These are phyloP conservation scores for Nibea coibor DNA, from an alignment of 2,113 vertebrate genomes.

Conservation along the genomic window DNA sequence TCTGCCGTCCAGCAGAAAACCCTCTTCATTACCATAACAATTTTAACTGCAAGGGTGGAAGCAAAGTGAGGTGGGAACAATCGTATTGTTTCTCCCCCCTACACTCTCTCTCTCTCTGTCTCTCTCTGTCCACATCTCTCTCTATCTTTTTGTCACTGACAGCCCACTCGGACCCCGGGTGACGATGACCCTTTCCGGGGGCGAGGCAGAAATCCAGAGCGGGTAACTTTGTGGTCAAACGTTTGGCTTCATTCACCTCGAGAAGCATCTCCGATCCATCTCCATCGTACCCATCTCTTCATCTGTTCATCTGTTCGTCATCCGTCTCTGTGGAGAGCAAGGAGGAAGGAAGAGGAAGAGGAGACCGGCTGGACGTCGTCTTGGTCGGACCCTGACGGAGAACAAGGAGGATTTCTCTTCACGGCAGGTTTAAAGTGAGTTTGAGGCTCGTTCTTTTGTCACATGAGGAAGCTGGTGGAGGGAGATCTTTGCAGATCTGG, in stretches of 20 bases:
- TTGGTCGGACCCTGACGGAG: background rate
- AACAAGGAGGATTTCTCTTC: constrained; percentile 2
- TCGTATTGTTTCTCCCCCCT: constrained; percentile 55
- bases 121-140: constrained; percentile 10
- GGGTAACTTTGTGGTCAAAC: constrained; percentile 36
- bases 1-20: constrained; percentile 45
- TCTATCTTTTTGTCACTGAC: constrained; percentile 59
- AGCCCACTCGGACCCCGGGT: constrained; percentile 73
- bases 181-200: constrained; percentile 67
- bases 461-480: background rate
- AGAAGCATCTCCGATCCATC: background rate
- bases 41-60: constrained; percentile 71
- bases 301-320: background rate
- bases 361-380: constrained; percentile 2
- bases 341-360: background rate
- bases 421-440: constrained; percentile 36
- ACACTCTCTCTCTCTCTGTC: background rate
- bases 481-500: background rate
- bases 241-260: background rate
- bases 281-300: background rate
- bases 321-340: background rate
- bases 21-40: constrained; percentile 72
- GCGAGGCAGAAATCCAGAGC: constrained; percentile 49
- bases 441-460: constrained; percentile 12
- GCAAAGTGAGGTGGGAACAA: constrained; percentile 72